Evolutionary conservation across 2,113 vertebrate genomes (phyloP).

Genomic region (Oenanthe oenanthe): DNA sequence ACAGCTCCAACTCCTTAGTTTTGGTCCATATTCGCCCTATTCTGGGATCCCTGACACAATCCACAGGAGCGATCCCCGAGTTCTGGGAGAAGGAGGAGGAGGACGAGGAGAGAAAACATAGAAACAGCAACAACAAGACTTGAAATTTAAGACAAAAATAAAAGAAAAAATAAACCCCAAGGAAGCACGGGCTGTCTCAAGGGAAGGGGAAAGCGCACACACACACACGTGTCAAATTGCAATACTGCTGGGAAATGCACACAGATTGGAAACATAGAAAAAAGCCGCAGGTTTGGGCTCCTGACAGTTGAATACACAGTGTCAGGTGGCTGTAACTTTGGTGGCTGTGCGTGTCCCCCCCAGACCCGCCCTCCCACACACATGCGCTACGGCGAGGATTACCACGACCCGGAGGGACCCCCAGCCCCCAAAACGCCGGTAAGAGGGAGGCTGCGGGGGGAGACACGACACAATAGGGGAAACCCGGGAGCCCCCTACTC

Average conservation of each 20-base stretch:
- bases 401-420: neutral
- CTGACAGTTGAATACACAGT: constrained; percentile 65
- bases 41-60: constrained; percentile 93
- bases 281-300: constrained; percentile 50
- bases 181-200: constrained; percentile 3
- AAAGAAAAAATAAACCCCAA: constrained; percentile 27
- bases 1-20: constrained; percentile 95
- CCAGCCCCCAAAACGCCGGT: neutral
- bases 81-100: constrained; percentile 76
- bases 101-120: neutral
- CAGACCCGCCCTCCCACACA: neutral
- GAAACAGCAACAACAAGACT: constrained; percentile 2
- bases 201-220: constrained; percentile 16
- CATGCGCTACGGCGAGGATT: neutral
- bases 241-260: constrained; percentile 59
- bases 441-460: neutral
- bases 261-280: constrained; percentile 57
- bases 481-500: constrained; percentile 67
- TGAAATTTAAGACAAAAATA: constrained; percentile 32
- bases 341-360: neutral
- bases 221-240: constrained; percentile 70
- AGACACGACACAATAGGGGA: neutral
- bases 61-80: constrained; percentile 91
- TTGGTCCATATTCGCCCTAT: constrained; percentile 97
- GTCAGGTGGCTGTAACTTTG: constrained; percentile 66